Percentiles rank a stretch among this genome's conserved stretches.
Conservation (phyloP, 2,797 vertebrate species). For the Enteromius paludinosus region DNA sequence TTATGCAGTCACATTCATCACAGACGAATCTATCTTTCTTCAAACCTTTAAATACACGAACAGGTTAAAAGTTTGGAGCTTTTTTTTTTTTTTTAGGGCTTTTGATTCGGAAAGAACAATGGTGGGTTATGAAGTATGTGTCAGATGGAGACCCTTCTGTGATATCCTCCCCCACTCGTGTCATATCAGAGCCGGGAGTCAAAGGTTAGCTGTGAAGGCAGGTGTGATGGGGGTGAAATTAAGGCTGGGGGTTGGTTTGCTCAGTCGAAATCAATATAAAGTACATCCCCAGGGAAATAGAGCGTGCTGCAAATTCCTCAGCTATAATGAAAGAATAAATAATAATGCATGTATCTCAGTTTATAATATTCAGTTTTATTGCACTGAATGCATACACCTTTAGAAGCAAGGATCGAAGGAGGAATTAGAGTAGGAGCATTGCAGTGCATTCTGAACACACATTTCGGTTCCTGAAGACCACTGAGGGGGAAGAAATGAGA, state of each 20-base stretch:
- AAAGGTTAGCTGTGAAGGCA: slow-evolving; percentile 23
- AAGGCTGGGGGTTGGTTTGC: not conserved
- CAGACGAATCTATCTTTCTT: not conserved
- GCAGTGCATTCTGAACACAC: not conserved
- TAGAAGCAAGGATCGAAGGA: not conserved
- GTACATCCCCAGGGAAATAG: slow-evolving; percentile 12
- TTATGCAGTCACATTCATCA: not conserved
- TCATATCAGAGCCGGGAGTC: not conserved
- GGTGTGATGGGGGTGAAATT: slow-evolving; percentile 20
- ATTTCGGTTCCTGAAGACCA: not conserved
- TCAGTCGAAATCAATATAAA: slow-evolving; percentile 14
- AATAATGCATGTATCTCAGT: too few species aligned
- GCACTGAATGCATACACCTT: not conserved
- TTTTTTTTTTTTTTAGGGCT: not conserved
- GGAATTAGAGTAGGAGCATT: not conserved
- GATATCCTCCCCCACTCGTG: not conserved
- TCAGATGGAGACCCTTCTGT: not conserved
- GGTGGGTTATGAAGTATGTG: not conserved
- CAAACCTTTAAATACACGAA: not conserved
- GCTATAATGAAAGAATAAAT: not conserved
- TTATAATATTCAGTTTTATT: not conserved
- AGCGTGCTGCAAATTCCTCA: not conserved
- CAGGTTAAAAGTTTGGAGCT: not conserved
- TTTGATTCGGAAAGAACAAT: not conserved
- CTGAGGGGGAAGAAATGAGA: slow-evolving; percentile 19